A percentile compares a stretch with the other conserved stretches of the same genome.
Evolutionary conservation across 2,888 invertebrate species (phyloP).

Genomic region (Rotaria sp.): DNA sequence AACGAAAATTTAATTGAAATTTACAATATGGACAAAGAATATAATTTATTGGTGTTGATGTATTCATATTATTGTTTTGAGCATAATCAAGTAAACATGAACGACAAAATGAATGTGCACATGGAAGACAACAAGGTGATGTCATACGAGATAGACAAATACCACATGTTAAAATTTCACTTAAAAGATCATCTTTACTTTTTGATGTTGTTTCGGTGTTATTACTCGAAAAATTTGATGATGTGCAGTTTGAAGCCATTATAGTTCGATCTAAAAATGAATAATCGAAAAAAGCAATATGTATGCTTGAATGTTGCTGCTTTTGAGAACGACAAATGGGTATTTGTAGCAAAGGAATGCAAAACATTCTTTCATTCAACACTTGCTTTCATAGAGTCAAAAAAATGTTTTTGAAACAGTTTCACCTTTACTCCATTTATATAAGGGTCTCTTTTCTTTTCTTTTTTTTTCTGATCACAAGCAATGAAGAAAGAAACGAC

Average conservation of each 20-base stretch:
- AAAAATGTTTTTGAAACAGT: neutral
- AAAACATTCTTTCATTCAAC: neutral
- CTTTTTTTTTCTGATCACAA: neutral
- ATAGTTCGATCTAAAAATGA: neutral
- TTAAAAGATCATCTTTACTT: neutral
- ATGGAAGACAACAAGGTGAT: neutral
- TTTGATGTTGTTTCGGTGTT: neutral
- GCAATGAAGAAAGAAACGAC: neutral
- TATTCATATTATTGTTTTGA: neutral
- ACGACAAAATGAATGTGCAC: constrained; percentile 10
- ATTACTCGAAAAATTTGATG: neutral
- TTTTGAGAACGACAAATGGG: neutral
- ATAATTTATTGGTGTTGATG: neutral
- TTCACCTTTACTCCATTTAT: neutral
- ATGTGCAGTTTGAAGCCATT: neutral
- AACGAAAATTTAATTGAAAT: neutral
- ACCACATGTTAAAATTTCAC: neutral
- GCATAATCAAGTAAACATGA: neutral
- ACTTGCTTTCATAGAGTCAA: neutral
- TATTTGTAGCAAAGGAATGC: neutral
- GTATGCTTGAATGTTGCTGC: neutral
- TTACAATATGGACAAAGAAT: neutral
- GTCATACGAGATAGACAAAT: neutral
- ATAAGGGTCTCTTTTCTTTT: neutral
- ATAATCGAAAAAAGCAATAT: neutral